Conservation (phyloP, 2,888 invertebrate species). For the Ganaspis brasiliensis region DNA sequence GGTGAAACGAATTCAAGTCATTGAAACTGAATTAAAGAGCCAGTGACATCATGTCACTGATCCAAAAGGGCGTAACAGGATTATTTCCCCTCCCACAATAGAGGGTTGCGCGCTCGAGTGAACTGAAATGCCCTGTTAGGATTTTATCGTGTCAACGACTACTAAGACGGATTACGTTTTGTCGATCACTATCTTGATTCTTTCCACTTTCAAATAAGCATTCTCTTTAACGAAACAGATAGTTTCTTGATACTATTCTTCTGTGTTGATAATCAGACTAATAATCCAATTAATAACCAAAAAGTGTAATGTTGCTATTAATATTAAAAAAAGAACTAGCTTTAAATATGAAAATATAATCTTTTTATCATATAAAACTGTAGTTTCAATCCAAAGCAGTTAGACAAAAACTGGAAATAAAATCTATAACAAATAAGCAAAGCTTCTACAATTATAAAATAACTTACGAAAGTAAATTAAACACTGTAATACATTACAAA, state of each 20-base stretch:
- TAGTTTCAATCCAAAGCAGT: too few species aligned
- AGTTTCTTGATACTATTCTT: not conserved
- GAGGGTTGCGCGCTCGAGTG: conserved; percentile 23
- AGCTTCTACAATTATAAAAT: too few species aligned
- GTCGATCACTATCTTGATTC: conserved; percentile 46
- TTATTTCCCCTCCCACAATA: conserved; percentile 59
- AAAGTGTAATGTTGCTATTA: too few species aligned
- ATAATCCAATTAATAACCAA: too few species aligned
- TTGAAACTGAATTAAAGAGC: conserved; percentile 55
- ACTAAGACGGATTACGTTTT: conserved; percentile 17
- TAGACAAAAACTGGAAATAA: too few species aligned
- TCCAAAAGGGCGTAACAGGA: conserved; percentile 72
- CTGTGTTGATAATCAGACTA: not conserved
- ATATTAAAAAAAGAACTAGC: too few species aligned
- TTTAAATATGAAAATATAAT: too few species aligned
- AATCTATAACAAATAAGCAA: too few species aligned
- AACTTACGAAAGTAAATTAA: too few species aligned
- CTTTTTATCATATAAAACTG: too few species aligned
- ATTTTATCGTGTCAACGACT: conserved; percentile 33
- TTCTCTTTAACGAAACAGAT: not conserved
- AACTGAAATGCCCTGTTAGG: conserved; percentile 9
- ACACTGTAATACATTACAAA: too few species aligned
- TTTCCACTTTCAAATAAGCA: conserved; percentile 10
- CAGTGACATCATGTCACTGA: conserved; percentile 71
- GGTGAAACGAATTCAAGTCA: conserved; percentile 52